phyloP scores from a whole-genome alignment of 2,797 vertebrate species.

The Chelidonichthys spinosus region DNA sequence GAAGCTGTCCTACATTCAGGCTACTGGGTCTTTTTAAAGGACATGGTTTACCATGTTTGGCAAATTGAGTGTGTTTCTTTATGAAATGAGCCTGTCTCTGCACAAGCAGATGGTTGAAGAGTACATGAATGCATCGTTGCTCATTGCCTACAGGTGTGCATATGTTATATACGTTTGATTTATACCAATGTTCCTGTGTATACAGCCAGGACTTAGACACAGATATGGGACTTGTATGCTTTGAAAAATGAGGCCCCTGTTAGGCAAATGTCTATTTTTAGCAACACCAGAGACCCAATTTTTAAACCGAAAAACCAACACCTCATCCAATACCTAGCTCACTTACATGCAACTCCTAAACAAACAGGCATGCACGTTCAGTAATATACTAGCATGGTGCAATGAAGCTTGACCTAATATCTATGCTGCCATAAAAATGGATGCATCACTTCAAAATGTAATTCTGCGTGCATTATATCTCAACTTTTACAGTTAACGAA shows the following conservation, averaged over 20 bases:
- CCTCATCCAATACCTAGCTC: constrained; percentile 2
- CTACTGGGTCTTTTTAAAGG: constrained; percentile 14
- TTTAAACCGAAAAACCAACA: constrained; percentile 36
- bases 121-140: constrained; percentile 37
- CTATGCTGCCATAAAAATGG: neutral
- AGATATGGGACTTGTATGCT: constrained; percentile 35
- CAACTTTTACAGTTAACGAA: neutral
- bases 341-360: constrained; percentile 7
- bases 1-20: constrained; percentile 36
- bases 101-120: constrained; percentile 44
- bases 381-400: constrained; percentile 1
- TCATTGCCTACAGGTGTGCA: constrained; percentile 39
- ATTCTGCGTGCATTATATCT: neutral
- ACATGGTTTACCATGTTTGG: constrained; percentile 8
- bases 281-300: constrained; percentile 35
- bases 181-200: constrained; percentile 29
- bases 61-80: constrained; percentile 26
- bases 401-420: neutral
- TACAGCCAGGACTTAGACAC: constrained; percentile 32
- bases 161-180: constrained; percentile 35
- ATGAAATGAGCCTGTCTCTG: constrained; percentile 21
- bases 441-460: constrained; percentile 4
- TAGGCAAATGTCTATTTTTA: constrained; percentile 46
- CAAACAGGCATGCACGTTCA: constrained; percentile 15
- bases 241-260: constrained; percentile 52